Evolutionary conservation across 2,888 invertebrate species (phyloP), one percentile per base, ranked within the genome.

Genomic region (Barypeithes pellucidus): DNA sequence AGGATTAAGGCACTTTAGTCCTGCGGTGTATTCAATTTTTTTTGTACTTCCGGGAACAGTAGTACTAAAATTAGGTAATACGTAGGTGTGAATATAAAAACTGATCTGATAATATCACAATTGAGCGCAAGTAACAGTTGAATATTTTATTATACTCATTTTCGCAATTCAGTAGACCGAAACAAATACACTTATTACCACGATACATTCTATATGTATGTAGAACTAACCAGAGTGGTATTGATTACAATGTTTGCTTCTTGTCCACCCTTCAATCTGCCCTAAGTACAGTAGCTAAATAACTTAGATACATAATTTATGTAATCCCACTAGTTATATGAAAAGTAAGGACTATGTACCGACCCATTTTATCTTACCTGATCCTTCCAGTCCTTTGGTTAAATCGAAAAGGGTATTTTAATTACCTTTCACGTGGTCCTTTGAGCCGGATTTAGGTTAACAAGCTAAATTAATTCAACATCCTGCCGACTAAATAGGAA

Each of bases 371-470:
- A 39, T 39, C 39, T 39, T 39, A 39, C 39, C 39, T 39, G n/a
- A 39, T 8, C 29, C 29, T 29, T 29, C 29, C 29, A 29, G 39
- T 39, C 39, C 39, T 39, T n/a, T 39, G 39, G 39, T 11, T 39
- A n/a, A 39, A 39, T 39, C 39, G 12, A 39, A 39, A 39, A 39
- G 39, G 39, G 39, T 39, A 39, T n/a, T 39, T 39, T 39, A 39
- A 39, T 39, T 39, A 39, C 39, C 39, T 39, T 39, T 39, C 11
- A 39, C 39, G 12, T n/a, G 39, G 39, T 39, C 39, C 39, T 39
- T 39, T 39, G 39, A 39, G 39, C n/a, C 39, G 39, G 39, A 39
- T 39, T 39, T 39, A n/a, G n/a, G 39, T n/a, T 39, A 39, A 39
- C 12, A 39, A 39, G 39, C 4, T 12, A n/a, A 39, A 39, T 39